Base-by-base conservation (phyloP, 2,888 invertebrate genomes). In the Omphaloscelis lunosa region DNA sequence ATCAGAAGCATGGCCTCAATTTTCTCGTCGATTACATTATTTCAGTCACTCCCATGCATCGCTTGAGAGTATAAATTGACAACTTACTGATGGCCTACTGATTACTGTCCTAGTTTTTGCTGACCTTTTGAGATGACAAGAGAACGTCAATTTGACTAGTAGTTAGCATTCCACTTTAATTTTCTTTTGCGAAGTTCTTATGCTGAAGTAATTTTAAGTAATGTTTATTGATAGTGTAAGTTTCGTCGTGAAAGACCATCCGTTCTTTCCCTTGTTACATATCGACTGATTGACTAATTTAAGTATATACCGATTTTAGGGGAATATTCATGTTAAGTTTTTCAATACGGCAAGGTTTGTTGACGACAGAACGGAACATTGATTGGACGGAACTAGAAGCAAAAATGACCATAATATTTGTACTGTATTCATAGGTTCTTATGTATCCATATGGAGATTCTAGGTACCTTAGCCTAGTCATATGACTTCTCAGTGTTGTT, bases 51-150 rank as follows among this genome's bases (percentile, higher is more conserved):
- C 66, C 48, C 70, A 63, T 48, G 58, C 51, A 72, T 62, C 27
- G 56, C n/a, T 72, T 15, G 27, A 72, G 34, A 63, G 63, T 51
- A 59, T 58, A 71, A 58, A 59, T 65, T 83, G 79, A 70, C 83
- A 66, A 66, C 27, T 78, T 62, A 78, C 39, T 75, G 77, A 71
- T 65, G 29, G 62, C 29, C 45, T 65, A 61, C 51, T 72, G 70
- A 71, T 77, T 77, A 72, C 73, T 69, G 73, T 62, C 27, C 73
- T 68, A 69, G 56, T 86, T 78, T 83, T 83, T 63, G 34, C 53
- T 41, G 34, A 39, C 34, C 58, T 77, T 73, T 59, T 53, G 65
- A 76, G 65, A 61, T 83, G 69, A 66, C 82, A 76, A 76, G 39
- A 20, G 29, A 82, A 72, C 66, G 45, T 70, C 53, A 77, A 70